Evolutionary conservation across 2,888 invertebrate genomes (phyloP).

Genomic region (Aphodius sticticus): DNA sequence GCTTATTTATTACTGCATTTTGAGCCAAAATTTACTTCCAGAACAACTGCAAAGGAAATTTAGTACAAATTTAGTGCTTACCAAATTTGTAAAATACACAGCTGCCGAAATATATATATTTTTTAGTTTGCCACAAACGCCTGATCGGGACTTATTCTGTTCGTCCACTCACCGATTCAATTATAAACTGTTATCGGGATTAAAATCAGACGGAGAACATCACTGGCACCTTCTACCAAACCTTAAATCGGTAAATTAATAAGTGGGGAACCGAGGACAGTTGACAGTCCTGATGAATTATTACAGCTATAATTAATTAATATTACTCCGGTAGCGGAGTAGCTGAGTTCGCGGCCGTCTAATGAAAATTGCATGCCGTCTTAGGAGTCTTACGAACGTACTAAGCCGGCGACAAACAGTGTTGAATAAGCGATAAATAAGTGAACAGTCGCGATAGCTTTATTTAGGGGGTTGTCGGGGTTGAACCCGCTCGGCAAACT

Average conservation of each 20-base stretch:
- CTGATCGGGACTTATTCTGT: no score
- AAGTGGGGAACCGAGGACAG: not conserved
- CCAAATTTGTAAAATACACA: no score
- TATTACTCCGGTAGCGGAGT: not conserved
- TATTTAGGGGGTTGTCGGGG: not conserved
- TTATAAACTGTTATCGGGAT: not conserved
- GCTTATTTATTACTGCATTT: no score
- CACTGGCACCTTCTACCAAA: not conserved
- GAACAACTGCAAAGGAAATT: no score
- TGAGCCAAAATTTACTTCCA: no score
- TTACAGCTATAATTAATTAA: not conserved
- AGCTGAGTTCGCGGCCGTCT: not conserved
- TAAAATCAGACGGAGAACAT: not conserved
- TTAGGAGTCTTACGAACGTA: not conserved
- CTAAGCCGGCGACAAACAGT: not conserved
- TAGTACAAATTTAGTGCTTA: no score
- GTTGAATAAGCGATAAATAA: slow-evolving; percentile 4
- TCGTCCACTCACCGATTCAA: no score
- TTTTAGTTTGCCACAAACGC: no score
- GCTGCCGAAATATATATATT: no score
- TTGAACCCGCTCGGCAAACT: not conserved
- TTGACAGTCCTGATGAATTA: not conserved
- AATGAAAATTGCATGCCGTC: not conserved
- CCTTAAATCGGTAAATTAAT: not conserved
- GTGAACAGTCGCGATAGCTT: slow-evolving; percentile 4